Evolutionary conservation across 2,888 invertebrate species (phyloP).

Genomic region (Scaptomyza polygonia): DNA sequence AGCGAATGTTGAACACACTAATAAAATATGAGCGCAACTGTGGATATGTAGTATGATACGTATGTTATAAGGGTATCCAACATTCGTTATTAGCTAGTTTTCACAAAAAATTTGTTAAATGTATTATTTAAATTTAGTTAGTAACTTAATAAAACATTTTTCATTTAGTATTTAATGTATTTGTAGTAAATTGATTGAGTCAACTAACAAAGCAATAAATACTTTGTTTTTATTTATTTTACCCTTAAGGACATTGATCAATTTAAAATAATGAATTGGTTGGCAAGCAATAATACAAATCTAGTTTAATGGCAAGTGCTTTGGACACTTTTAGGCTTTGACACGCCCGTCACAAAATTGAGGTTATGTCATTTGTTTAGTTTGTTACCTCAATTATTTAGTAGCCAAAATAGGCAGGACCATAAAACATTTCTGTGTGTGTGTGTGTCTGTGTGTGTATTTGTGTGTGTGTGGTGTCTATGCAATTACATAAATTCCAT

Average conservation of each 20-base stretch:
- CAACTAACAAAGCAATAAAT: background rate
- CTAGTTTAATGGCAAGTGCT: constrained; percentile 14
- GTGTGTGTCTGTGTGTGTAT: constrained; percentile 8
- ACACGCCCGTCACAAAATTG: constrained; percentile 67
- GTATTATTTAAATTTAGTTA: no score
- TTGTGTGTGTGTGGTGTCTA: constrained; percentile 52
- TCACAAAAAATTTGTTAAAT: no score
- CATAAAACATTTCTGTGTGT: constrained; percentile 45
- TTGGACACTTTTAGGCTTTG: constrained; percentile 42
- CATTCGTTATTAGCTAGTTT: no score
- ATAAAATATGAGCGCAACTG: no score
- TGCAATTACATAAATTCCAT: constrained; percentile 75
- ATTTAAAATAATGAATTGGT: constrained; percentile 6
- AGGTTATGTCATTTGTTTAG: constrained; percentile 77
- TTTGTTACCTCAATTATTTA: constrained; percentile 74
- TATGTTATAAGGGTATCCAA: no score
- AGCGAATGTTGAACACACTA: no score
- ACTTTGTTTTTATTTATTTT: background rate
- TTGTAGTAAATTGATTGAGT: no score
- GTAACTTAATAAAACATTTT: no score
- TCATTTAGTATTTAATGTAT: no score
- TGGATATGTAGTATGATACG: no score
- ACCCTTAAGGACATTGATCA: constrained; percentile 16
- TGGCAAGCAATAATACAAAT: constrained; percentile 1
- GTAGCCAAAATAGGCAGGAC: constrained; percentile 26